Evolutionary conservation across 2,888 invertebrate genomes (phyloP), one percentile per base, ranked within the genome.

Genomic region (Ennomos fuscantarius): DNA sequence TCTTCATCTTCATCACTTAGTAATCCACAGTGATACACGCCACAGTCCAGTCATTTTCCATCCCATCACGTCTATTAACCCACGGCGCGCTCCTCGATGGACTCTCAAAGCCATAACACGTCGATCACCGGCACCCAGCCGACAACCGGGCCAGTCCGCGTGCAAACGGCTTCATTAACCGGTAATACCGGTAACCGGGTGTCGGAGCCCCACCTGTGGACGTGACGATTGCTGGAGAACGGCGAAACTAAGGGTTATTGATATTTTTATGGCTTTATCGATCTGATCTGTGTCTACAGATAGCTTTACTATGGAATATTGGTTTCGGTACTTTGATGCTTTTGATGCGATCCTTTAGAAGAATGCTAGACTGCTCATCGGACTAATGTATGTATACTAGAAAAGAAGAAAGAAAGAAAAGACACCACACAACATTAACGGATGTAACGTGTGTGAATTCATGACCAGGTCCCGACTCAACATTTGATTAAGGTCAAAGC

Each of bases 141-240:
- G 71, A 15, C 1, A n/a, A 13, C 36, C 42, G 32, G 49, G 15
- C 33, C 44, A 70, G 33, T 8, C 6, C 64, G 74, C 78, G 78
- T 78, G 79, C 73, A 58, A 82, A 84, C 82, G 81, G 76, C 73
- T 78, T 76, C 81, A 82, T 84, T 82, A 83, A 77, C 80, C 81
- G 77, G 72, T 58, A 39, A 65, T 65, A 59, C 59, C 63, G 68
- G 62, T 40, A 39, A 42, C 32, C 45, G 44, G 37, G 33, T 12
- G 8, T 11, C 15, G 39, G 6, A 15, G 34, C 41, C 11, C 39
- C 43, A 43, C 35, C 44, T 12, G 41, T 11, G 33, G 11, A 50
- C 51, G 51, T 56, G 51, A 42, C 56, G 49, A 56, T 51, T 46
- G 41, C 35, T 42, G 35, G 1, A 6, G 1, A 41, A 42, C 46